Evolutionary conservation across 2,797 vertebrate genomes (phyloP).

Genomic region (Macrochelys suwanniensis): DNA sequence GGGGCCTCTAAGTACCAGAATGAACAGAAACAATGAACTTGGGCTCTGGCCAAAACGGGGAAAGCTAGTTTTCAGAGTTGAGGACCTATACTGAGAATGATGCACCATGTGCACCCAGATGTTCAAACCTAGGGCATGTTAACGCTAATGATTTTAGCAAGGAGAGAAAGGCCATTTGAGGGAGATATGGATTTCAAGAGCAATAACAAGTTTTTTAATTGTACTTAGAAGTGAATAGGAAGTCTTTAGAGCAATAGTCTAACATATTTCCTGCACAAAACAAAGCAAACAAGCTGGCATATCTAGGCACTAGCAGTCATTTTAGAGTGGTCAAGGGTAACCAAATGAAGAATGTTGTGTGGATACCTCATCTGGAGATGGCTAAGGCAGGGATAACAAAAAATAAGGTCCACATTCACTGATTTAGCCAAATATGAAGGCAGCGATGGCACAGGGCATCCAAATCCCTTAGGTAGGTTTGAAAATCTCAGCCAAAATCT

Average conservation of each 20-base stretch:
- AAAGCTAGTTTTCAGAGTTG: not conserved
- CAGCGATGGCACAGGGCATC: not conserved
- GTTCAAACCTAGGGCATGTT: not conserved
- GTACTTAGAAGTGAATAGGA: not conserved
- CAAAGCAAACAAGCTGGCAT: not conserved
- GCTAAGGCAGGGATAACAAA: not conserved
- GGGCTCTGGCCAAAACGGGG: not conserved
- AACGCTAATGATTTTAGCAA: not conserved
- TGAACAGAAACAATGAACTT: not conserved
- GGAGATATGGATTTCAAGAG: not conserved
- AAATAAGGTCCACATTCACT: not conserved
- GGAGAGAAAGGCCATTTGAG: not conserved
- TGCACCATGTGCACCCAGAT: not conserved
- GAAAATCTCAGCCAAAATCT: not conserved
- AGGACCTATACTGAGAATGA: not conserved
- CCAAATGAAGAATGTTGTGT: not conserved
- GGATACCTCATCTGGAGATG: not conserved
- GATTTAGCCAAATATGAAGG: not conserved
- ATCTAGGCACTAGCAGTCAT: not conserved
- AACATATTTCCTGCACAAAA: not conserved
- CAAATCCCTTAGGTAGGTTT: not conserved
- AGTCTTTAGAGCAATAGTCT: not conserved
- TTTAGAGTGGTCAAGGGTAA: not conserved
- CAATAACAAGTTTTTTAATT: not conserved
- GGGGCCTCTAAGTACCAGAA: not conserved